phyloP scores from a whole-genome alignment of 2,797 vertebrate genomes.

The Anomalospiza imberbis region DNA sequence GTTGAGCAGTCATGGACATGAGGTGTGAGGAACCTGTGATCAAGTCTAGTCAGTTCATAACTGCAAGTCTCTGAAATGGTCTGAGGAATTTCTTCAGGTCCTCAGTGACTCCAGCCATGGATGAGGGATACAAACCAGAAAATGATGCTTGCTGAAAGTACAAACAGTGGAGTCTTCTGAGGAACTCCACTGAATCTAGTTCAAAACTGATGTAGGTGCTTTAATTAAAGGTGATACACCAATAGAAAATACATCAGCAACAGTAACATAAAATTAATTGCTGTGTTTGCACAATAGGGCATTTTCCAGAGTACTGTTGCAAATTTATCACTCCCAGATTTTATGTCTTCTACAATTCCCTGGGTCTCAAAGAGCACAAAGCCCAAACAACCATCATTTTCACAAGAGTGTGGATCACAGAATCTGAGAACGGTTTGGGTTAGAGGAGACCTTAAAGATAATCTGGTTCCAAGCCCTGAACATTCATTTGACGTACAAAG shows the following conservation, averaged over 20 bases:
- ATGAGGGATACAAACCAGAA: not conserved
- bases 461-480: not conserved
- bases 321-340: not conserved
- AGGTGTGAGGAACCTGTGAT: not conserved
- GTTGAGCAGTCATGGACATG: not conserved
- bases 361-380: not conserved
- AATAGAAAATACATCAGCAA: not conserved
- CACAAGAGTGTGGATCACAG: not conserved
- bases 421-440: not conserved
- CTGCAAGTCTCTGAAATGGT: not conserved
- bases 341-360: not conserved
- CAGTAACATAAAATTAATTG: not conserved
- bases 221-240: not conserved
- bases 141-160: not conserved
- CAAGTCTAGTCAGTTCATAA: not conserved
- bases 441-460: not conserved
- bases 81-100: not conserved
- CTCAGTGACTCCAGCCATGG: not conserved
- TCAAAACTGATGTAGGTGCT: not conserved
- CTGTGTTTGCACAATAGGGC: not conserved
- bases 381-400: not conserved
- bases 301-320: not conserved
- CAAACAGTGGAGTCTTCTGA: not conserved
- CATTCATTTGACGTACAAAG: not conserved
- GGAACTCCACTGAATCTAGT: not conserved